phyloP scores from a whole-genome alignment of 2,888 invertebrate species.

The Pogonocherus hispidulus region DNA sequence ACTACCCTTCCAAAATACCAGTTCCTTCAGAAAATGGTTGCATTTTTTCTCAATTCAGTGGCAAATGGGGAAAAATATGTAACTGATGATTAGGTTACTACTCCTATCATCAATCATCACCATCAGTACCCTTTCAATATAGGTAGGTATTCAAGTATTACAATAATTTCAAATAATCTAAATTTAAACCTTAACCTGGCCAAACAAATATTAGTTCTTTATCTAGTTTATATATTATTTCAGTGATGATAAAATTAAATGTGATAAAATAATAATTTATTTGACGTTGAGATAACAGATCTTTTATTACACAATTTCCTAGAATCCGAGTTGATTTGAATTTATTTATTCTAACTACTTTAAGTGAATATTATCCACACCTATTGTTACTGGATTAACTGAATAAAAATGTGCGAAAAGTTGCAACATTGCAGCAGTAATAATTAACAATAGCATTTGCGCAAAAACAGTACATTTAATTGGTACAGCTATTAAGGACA shows the following conservation, averaged over 20 bases:
- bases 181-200: not conserved
- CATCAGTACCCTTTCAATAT: no score
- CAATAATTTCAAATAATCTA: no score
- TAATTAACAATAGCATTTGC: constrained; percentile 18
- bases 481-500: constrained; percentile 9
- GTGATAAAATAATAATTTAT: constrained; percentile 9
- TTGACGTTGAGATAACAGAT: not conserved
- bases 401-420: constrained; percentile 21
- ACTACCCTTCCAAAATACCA: no score
- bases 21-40: no score
- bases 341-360: not conserved
- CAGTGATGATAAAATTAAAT: not conserved
- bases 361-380: constrained; percentile 22
- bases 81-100: no score
- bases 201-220: not conserved
- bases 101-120: no score
- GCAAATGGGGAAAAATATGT: no score
- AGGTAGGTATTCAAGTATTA: no score
- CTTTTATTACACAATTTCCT: constrained; percentile 21
- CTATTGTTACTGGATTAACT: constrained; percentile 12
- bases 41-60: no score
- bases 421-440: constrained; percentile 7
- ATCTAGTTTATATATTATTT: not conserved
- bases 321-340: constrained; percentile 1
- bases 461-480: constrained; percentile 10